Percentiles rank a stretch among this genome's conserved stretches.
Evolutionary conservation across 2,113 vertebrate genomes (phyloP).

Genomic region (Raja brachyura): DNA sequence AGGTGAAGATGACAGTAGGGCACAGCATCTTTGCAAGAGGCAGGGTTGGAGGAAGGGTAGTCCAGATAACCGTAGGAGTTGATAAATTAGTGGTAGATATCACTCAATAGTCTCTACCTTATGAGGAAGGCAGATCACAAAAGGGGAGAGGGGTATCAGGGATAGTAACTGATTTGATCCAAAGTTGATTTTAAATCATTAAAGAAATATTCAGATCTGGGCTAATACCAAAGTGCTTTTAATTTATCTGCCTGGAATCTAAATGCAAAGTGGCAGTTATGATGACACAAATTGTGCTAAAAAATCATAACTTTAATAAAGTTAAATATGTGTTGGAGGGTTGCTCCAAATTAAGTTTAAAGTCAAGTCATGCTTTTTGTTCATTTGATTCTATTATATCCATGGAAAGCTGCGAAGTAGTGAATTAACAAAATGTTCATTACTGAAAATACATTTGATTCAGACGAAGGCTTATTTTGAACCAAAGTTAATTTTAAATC

Average conservation of each 20-base stretch:
- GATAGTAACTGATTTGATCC: not conserved
- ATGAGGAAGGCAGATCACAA: too few relatives aligned
- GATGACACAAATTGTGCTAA: not conserved
- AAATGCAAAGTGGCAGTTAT: not conserved
- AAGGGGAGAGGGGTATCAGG: too few relatives aligned
- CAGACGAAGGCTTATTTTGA: not conserved
- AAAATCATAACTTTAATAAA: not conserved
- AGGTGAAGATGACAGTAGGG: too few relatives aligned
- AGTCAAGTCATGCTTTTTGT: not conserved
- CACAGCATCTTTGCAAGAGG: too few relatives aligned
- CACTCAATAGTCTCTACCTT: too few relatives aligned
- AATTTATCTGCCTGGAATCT: not conserved
- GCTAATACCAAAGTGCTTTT: not conserved
- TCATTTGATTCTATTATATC: not conserved
- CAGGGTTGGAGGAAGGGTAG: too few relatives aligned
- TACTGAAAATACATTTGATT: not conserved
- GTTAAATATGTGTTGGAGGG: not conserved
- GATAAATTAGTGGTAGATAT: too few relatives aligned
- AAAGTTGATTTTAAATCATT: constrained; percentile 34
- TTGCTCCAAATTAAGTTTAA: not conserved
- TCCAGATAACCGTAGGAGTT: too few relatives aligned
- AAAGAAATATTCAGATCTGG: constrained; percentile 52
- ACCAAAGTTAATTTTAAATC: not conserved
- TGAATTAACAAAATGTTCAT: constrained; percentile 15
- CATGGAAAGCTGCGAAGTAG: not conserved